A percentile compares a stretch with the other conserved stretches of the same genome.
Conservation (phyloP, 2,888 invertebrate species). For the Lathronympha strigana region DNA sequence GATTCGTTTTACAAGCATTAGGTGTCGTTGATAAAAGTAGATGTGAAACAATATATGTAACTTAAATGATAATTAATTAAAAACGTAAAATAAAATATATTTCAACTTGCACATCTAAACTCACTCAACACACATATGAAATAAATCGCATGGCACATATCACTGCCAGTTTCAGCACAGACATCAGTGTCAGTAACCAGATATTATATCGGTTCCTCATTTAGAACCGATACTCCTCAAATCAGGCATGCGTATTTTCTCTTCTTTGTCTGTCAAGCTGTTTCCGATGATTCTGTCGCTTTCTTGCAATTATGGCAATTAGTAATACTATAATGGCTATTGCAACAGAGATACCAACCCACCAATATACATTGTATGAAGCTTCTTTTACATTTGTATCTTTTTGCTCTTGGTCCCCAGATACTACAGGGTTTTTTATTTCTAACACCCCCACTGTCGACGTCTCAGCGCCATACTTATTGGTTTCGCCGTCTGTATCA, state of each 20-base stretch:
- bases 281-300: conserved; percentile 80
- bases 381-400: conserved; percentile 66
- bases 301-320: conserved; percentile 76
- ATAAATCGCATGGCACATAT: conserved; percentile 63
- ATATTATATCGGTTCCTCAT: conserved; percentile 62
- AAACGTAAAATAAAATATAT: conserved; percentile 34
- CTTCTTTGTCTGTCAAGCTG: conserved; percentile 76
- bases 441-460: conserved; percentile 78
- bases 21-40: conserved; percentile 36
- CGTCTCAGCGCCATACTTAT: conserved; percentile 66
- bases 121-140: conserved; percentile 53
- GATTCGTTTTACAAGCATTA: conserved; percentile 36
- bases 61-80: conserved; percentile 2
- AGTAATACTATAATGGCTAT: conserved; percentile 69
- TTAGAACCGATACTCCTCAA: conserved; percentile 83
- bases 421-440: conserved; percentile 71
- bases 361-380: conserved; percentile 78
- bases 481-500: conserved; percentile 63
- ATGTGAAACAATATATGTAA: conserved; percentile 27
- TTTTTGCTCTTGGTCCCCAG: conserved; percentile 60
- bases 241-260: conserved; percentile 77
- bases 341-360: conserved; percentile 79
- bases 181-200: conserved; percentile 53
- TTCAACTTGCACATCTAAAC: conserved; percentile 8
- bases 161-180: too few relatives aligned